Conservation (phyloP, 2,797 vertebrate species). For the Eurystomus glaucurus region DNA sequence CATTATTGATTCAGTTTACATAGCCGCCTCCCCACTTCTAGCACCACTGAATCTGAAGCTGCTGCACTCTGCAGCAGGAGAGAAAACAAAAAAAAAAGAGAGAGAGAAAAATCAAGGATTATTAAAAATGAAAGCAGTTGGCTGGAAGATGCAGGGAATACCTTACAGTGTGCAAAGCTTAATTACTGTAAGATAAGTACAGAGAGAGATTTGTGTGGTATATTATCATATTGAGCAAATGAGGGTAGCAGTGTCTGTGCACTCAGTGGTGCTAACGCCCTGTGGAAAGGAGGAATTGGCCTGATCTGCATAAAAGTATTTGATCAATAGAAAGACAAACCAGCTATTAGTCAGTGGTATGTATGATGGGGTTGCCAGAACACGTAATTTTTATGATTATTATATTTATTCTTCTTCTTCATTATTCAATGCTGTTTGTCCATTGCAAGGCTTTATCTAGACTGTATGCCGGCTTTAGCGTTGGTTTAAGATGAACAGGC, state of each 20-base stretch:
- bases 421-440: neutral
- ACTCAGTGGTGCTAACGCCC: neutral
- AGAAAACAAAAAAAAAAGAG: neutral
- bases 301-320: neutral
- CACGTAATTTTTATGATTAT: neutral
- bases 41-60: neutral
- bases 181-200: neutral
- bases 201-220: neutral
- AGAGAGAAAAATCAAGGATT: neutral
- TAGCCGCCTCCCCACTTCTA: neutral
- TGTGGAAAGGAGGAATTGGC: neutral
- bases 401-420: neutral
- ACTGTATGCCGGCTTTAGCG: neutral
- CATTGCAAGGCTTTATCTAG: neutral
- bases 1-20: constrained; percentile 58
- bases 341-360: neutral
- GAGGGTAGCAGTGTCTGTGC: neutral
- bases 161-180: neutral
- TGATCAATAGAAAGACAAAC: neutral
- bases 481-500: neutral
- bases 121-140: constrained; percentile 34
- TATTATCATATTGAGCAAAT: neutral
- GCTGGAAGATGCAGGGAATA: neutral
- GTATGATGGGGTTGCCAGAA: neutral
- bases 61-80: neutral